phyloP scores from a whole-genome alignment of 2,888 invertebrate species.

The Willowsia nigromaculata region DNA sequence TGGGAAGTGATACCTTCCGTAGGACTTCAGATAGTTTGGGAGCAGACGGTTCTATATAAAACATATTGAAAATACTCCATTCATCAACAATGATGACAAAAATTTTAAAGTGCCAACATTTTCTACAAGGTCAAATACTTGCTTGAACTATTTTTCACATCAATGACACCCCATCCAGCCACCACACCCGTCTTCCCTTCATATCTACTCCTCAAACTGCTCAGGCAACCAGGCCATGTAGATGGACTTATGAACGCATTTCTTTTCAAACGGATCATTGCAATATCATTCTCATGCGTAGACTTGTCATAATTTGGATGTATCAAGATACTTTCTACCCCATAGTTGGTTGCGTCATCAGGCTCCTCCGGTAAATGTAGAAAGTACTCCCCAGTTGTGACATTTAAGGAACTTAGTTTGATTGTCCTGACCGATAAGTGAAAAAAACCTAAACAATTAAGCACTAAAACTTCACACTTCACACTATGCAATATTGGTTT shows the following conservation, averaged over 20 bases:
- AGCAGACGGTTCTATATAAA: slow-evolving; percentile 37
- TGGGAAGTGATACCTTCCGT: slow-evolving; percentile 69
- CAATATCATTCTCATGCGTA: slow-evolving; percentile 68
- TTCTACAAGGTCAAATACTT: too few relatives aligned
- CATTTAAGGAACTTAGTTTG: slow-evolving; percentile 47
- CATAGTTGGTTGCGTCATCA: slow-evolving; percentile 48
- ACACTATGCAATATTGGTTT: not conserved
- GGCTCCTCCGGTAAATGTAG: slow-evolving; percentile 54
- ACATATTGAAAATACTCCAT: not conserved
- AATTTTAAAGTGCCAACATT: too few relatives aligned
- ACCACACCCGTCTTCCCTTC: slow-evolving; percentile 61
- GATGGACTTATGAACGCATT: slow-evolving; percentile 66
- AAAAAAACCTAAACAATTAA: not conserved
- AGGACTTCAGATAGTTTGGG: slow-evolving; percentile 66
- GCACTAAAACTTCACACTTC: not conserved
- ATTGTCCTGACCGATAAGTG: slow-evolving; percentile 30
- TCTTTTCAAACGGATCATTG: slow-evolving; percentile 59
- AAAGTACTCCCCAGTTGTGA: slow-evolving; percentile 72
- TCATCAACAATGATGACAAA: too few relatives aligned
- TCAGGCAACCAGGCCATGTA: slow-evolving; percentile 68
- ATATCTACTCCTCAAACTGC: slow-evolving; percentile 48
- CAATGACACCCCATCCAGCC: slow-evolving; percentile 52
- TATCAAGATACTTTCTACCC: slow-evolving; percentile 61
- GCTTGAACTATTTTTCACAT: slow-evolving; percentile 66
- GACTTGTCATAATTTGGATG: slow-evolving; percentile 66